These are phyloP conservation scores for Bradynema listronoti DNA, from an alignment of 1,140 invertebrate species.

Conservation along the genomic window DNA sequence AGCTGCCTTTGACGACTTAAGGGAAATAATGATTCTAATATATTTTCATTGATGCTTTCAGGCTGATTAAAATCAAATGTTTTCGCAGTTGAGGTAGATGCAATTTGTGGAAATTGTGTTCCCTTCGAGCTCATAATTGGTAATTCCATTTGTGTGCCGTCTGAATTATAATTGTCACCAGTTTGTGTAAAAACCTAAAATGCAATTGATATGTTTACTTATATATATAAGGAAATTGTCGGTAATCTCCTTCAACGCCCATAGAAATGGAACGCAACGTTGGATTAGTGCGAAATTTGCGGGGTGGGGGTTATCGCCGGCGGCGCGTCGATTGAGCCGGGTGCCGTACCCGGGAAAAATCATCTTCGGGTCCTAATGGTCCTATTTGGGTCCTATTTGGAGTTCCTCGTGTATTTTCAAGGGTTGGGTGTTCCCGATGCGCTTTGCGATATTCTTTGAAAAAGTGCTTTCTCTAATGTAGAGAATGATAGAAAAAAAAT, in stretches of 20 bases:
- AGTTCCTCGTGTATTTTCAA: too few species aligned
- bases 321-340: neutral
- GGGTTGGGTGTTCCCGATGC: too few species aligned
- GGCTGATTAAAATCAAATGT: neutral
- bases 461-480: too few species aligned
- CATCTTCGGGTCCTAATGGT: neutral
- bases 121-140: neutral
- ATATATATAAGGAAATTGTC: neutral
- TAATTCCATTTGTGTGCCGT: conserved; percentile 2
- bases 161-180: conserved; percentile 6
- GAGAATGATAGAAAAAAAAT: too few species aligned
- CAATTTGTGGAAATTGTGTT: conserved; percentile 2
- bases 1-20: neutral
- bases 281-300: neutral
- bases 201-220: neutral
- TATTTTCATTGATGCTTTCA: conserved; percentile 4
- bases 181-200: conserved; percentile 4
- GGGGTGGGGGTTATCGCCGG: neutral
- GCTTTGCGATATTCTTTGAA: too few species aligned
- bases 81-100: neutral
- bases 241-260: neutral
- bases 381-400: too few species aligned
- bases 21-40: neutral
- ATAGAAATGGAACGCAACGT: neutral
- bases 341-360: neutral